Evolutionary conservation across 2,888 invertebrate species (phyloP).

Genomic region (Eledona agricola): DNA sequence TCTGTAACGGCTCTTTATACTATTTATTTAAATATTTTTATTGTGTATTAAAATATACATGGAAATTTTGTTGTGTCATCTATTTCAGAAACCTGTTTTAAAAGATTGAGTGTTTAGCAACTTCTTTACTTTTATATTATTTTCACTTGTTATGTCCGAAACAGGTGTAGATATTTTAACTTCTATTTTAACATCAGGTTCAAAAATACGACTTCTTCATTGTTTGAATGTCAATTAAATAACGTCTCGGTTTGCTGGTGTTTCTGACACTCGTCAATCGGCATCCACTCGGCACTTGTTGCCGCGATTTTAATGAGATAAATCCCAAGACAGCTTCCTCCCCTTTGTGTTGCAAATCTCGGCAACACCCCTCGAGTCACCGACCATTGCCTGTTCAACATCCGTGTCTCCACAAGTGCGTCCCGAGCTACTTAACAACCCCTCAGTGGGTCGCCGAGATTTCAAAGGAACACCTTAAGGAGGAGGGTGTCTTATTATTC

Average conservation of each 20-base stretch:
- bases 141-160: no score
- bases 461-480: constrained; percentile 46
- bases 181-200: no score
- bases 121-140: no score
- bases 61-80: no score
- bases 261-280: constrained; percentile 2
- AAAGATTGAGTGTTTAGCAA: no score
- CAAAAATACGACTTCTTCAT: no score
- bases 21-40: no score
- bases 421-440: constrained; percentile 31
- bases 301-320: constrained; percentile 22
- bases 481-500: constrained; percentile 45
- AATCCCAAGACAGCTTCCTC: constrained; percentile 5
- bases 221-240: no score
- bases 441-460: constrained; percentile 34
- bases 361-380: constrained; percentile 37
- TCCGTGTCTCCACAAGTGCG: constrained; percentile 41
- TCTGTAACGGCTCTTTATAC: no score
- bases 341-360: constrained; percentile 23
- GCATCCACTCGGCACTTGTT: constrained; percentile 15
- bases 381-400: constrained; percentile 44
- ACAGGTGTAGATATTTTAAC: no score
- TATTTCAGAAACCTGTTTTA: no score
- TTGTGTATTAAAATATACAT: no score
- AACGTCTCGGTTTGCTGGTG: background rate